A percentile compares a stretch with the other conserved stretches of the same genome.
phyloP scores from a whole-genome alignment of 1,140 invertebrate species.

The Dreissena polymorpha region DNA sequence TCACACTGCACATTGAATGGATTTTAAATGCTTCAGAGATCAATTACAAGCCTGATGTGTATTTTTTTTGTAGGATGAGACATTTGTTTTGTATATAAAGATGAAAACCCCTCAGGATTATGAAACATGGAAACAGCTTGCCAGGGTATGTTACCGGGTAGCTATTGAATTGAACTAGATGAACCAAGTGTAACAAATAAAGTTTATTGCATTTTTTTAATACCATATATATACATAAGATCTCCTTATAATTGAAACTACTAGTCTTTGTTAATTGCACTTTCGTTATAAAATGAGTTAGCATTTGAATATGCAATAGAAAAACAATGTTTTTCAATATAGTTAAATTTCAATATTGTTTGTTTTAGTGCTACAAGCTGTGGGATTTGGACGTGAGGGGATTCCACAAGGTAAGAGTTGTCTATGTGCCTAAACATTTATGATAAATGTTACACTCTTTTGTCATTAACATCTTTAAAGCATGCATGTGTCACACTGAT shows the following conservation, averaged over 20 bases:
- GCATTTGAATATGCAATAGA: too few relatives aligned
- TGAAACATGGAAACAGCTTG: constrained; percentile 83
- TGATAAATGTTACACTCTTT: too few relatives aligned
- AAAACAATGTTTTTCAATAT: too few relatives aligned
- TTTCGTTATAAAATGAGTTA: too few relatives aligned
- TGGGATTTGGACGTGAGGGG: constrained; percentile 86
- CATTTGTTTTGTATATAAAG: constrained; percentile 83
- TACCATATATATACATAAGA: constrained; percentile 16
- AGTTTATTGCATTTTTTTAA: background rate
- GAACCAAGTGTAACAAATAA: too few relatives aligned
- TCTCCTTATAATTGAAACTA: too few relatives aligned
- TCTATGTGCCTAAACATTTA: background rate
- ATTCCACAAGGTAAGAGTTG: constrained; percentile 81
- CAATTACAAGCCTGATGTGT: background rate
- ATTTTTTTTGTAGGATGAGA: constrained; percentile 75
- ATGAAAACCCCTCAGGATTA: constrained; percentile 83
- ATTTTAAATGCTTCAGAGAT: too few relatives aligned
- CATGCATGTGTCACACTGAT: too few relatives aligned
- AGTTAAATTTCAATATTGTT: constrained; percentile 19
- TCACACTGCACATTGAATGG: too few relatives aligned
- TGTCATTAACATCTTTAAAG: too few relatives aligned
- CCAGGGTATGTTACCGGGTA: constrained; percentile 80
- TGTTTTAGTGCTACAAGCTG: constrained; percentile 84
- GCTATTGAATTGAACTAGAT: too few relatives aligned
- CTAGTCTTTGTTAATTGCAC: too few relatives aligned